A percentile compares a stretch with the other conserved stretches of the same genome.
Evolutionary conservation across 2,113 vertebrate species (phyloP).

Genomic region (Scolopax mira): DNA sequence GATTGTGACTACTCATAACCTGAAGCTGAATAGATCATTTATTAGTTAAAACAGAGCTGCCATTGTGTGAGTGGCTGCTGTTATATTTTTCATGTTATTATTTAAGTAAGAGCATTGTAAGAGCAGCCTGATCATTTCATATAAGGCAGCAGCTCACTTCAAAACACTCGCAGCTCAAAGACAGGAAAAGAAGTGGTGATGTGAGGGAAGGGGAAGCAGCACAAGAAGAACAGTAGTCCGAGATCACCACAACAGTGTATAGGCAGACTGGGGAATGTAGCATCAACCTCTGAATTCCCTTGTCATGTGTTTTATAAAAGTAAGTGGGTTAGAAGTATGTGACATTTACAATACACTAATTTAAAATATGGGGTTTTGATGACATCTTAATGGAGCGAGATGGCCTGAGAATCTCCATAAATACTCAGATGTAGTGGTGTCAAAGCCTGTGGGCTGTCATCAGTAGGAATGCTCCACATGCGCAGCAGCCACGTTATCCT

Average conservation of each 20-base stretch:
- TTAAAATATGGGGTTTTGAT: not conserved
- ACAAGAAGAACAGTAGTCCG: not conserved
- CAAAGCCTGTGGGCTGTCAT: not conserved
- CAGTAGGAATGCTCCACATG: not conserved
- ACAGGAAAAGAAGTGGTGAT: not conserved
- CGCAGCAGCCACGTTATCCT: fast-evolving
- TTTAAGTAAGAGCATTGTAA: not conserved
- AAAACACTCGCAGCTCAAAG: not conserved
- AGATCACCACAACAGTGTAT: not conserved
- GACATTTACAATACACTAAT: not conserved
- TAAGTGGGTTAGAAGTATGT: not conserved
- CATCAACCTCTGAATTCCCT: too few species aligned
- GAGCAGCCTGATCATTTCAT: not conserved
- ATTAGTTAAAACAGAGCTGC: not conserved
- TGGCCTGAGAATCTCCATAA: not conserved
- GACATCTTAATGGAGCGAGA: not conserved
- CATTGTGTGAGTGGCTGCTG: not conserved
- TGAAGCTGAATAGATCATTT: not conserved
- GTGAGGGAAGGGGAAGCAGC: fast-evolving
- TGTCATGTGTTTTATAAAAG: not conserved
- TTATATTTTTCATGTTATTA: not conserved
- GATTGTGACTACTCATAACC: not conserved
- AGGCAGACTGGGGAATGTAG: not conserved
- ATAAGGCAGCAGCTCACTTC: not conserved
- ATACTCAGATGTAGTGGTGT: not conserved